Evolutionary conservation across 2,888 invertebrate species (phyloP).

Genomic region (Tenthredo mesomela): DNA sequence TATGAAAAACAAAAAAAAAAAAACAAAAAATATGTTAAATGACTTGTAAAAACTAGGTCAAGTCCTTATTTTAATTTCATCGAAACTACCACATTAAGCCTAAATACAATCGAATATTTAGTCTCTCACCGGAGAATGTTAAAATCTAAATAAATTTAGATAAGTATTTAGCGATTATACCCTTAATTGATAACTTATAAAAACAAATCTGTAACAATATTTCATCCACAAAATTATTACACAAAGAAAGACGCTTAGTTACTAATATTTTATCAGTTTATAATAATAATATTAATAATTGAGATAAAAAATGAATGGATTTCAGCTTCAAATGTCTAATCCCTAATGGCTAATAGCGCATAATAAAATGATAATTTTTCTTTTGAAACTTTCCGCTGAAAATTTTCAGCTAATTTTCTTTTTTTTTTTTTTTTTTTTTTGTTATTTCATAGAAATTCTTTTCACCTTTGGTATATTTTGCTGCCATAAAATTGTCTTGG

Average conservation of each 20-base stretch:
- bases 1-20: not conserved
- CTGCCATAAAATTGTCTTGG: not conserved
- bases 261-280: not conserved
- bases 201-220: not conserved
- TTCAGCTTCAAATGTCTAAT: not conserved
- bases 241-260: not conserved
- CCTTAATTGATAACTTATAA: not conserved
- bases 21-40: not conserved
- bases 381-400: not conserved
- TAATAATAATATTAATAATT: not conserved
- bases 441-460: slow-evolving; percentile 13
- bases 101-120: slow-evolving; percentile 13
- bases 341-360: not conserved
- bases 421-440: no score
- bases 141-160: not conserved
- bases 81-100: not conserved
- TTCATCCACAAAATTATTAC: not conserved
- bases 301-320: not conserved
- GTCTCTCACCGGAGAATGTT: slow-evolving; percentile 15
- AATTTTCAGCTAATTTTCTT: not conserved
- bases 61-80: not conserved
- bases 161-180: not conserved
- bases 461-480: slow-evolving; percentile 24
- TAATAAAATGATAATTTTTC: not conserved
- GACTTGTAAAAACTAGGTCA: not conserved